phyloP scores from a whole-genome alignment of 2,113 vertebrate genomes.

The Neodontobutis hainanensis region DNA sequence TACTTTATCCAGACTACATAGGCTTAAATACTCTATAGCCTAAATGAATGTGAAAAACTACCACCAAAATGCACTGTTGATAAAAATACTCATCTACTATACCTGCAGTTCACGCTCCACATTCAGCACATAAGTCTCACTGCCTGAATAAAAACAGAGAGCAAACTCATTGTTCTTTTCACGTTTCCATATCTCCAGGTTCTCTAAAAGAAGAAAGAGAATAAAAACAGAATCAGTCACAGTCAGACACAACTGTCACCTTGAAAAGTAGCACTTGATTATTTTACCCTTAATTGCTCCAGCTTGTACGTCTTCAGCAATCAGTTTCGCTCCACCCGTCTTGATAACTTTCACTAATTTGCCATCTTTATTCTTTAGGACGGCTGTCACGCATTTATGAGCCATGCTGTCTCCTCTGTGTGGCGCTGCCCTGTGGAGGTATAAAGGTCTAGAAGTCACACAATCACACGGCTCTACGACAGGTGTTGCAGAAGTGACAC shows the following conservation, averaged over 20 bases:
- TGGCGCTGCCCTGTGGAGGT: too few species aligned
- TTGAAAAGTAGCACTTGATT: not conserved
- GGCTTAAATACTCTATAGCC: not conserved
- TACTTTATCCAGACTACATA: too few species aligned
- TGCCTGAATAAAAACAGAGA: not conserved
- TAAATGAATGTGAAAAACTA: not conserved
- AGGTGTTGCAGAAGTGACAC: too few species aligned
- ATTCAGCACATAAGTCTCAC: not conserved
- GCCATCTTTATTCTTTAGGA: not conserved
- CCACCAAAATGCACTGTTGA: not conserved
- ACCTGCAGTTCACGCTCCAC: not conserved
- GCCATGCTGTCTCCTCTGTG: not conserved
- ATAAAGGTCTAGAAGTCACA: too few species aligned
- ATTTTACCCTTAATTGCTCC: not conserved
- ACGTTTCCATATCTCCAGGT: constrained; percentile 1
- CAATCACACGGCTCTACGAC: too few species aligned
- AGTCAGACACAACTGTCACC: not conserved
- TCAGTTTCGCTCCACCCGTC: not conserved
- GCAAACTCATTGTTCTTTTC: not conserved
- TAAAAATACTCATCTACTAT: not conserved
- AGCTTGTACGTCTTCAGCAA: not conserved
- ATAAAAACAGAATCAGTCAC: not conserved
- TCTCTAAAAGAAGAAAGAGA: not conserved
- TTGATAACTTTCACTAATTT: not conserved
- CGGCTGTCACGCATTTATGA: not conserved